Conservation (phyloP, 2,888 invertebrate genomes). For the Spisula subtruncata region DNA sequence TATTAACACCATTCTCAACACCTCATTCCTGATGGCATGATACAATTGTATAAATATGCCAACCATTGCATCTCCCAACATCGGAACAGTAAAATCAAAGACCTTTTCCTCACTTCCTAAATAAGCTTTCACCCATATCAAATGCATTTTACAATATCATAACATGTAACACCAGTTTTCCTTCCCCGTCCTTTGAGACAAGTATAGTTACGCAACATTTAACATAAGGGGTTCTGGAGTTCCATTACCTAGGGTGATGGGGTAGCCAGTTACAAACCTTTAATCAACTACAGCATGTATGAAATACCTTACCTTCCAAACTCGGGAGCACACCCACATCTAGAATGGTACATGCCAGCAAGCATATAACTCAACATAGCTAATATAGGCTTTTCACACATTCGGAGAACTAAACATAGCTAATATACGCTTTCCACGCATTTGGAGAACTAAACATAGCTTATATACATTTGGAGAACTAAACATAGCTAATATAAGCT, state of each 20-base stretch:
- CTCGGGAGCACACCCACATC: conserved; percentile 29
- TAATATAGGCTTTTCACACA: no score
- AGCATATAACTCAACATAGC: no score
- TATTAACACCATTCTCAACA: no score
- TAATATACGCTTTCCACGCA: no score
- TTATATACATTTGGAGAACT: no score
- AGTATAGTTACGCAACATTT: background rate
- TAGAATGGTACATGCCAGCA: background rate
- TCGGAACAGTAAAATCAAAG: background rate
- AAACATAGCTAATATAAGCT: no score
- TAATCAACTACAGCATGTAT: background rate
- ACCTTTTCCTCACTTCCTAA: background rate
- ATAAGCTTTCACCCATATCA: background rate
- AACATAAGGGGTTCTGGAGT: background rate
- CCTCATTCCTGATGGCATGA: no score
- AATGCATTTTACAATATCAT: background rate
- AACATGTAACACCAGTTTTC: no score
- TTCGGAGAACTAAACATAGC: no score
- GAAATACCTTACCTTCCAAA: conserved; percentile 32
- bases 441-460: no score
- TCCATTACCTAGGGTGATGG: background rate
- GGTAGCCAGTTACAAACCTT: background rate
- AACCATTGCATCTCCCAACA: background rate
- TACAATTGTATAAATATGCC: no score
- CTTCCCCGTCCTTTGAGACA: background rate